A percentile compares a stretch with the other conserved stretches of the same genome.
phyloP scores from a whole-genome alignment of 2,113 vertebrate genomes.

The Colius striatus region DNA sequence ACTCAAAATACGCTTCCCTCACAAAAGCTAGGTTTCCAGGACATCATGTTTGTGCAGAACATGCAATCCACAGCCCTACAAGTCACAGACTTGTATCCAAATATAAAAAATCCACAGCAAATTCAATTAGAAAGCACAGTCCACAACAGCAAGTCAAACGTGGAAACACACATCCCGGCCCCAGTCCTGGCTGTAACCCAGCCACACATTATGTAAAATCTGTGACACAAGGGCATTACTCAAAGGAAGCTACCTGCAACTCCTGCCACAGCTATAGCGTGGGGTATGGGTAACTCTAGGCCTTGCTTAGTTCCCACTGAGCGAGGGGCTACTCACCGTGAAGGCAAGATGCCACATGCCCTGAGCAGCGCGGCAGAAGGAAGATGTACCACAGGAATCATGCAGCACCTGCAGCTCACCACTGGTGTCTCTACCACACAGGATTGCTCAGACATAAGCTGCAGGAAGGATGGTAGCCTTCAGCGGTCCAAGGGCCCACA shows the following conservation, averaged over 20 bases:
- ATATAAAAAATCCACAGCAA: background rate
- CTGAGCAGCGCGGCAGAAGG: background rate
- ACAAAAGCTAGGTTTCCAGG: background rate
- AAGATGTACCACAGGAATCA: background rate
- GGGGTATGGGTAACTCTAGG: background rate
- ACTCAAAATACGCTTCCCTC: background rate
- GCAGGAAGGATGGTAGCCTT: background rate
- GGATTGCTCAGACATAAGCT: background rate
- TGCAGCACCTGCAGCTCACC: background rate
- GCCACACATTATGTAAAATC: background rate
- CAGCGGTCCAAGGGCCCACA: background rate
- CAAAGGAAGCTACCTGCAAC: background rate
- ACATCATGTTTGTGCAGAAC: background rate
- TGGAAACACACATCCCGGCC: background rate
- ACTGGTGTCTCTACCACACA: background rate
- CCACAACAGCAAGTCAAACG: background rate
- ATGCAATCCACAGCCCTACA: background rate
- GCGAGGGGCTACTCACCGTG: background rate
- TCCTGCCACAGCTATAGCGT: background rate
- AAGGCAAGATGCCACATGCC: background rate
- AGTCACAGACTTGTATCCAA: background rate
- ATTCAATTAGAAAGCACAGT: background rate
- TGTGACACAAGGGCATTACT: background rate
- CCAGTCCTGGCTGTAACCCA: background rate
- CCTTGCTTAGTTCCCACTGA: rapidly evolving